phyloP scores from a whole-genome alignment of 2,888 invertebrate species.

The Nephrotoma flavescens region DNA sequence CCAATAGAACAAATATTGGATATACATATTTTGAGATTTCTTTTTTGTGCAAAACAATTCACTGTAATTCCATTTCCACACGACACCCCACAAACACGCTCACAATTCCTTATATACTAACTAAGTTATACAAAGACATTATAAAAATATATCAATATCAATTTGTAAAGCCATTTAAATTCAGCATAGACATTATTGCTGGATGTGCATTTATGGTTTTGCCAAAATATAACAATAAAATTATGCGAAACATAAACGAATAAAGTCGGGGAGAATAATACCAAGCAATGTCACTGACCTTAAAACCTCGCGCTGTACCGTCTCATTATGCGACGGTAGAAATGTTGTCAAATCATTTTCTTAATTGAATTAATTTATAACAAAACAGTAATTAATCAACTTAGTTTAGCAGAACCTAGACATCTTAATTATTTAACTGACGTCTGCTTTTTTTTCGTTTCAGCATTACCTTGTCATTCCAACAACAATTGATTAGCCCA shows the following conservation, averaged over 20 bases:
- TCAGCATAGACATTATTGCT: neutral
- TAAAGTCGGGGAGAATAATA: neutral
- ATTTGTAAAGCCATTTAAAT: neutral
- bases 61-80: neutral
- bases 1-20: neutral
- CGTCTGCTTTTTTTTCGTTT: neutral
- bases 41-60: neutral
- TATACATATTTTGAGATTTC: neutral
- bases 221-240: neutral
- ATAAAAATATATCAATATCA: neutral
- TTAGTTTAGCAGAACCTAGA: neutral
- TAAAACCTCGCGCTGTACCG: neutral
- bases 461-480: neutral
- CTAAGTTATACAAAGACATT: neutral
- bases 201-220: neutral
- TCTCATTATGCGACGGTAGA: neutral
- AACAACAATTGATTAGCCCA: neutral
- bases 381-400: neutral
- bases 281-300: neutral
- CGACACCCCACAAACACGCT: neutral
- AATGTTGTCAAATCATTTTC: neutral
- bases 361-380: neutral
- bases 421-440: neutral
- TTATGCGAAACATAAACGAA: neutral
- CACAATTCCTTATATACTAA: neutral